These are phyloP conservation scores for Aramus guarauna DNA, from an alignment of 2,113 vertebrate species.

Conservation along the genomic window DNA sequence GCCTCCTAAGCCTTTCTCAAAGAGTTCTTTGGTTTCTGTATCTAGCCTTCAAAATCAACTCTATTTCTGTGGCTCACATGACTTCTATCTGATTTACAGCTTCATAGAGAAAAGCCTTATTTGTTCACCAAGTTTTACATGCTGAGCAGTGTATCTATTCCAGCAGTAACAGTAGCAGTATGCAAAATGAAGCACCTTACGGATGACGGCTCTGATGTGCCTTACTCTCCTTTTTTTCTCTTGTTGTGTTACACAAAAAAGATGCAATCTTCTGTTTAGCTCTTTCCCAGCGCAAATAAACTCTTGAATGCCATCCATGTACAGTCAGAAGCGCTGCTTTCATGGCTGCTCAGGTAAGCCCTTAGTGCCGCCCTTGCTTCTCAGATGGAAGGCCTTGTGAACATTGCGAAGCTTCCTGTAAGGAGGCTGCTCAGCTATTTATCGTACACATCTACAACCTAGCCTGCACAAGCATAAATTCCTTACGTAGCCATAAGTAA, in stretches of 20 bases:
- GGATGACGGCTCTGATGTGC: not conserved
- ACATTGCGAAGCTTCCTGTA: not conserved
- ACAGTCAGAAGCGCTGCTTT: not conserved
- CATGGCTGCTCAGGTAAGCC: not conserved
- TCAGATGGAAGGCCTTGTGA: not conserved
- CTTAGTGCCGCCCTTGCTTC: fast-evolving
- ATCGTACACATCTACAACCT: fast-evolving
- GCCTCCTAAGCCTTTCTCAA: not conserved
- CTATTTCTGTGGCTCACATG: not conserved
- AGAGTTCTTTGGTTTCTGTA: not conserved
- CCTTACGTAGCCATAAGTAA: not conserved
- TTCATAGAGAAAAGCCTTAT: not conserved
- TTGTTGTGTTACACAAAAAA: not conserved
- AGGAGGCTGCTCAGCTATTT: not conserved
- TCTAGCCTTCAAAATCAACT: not conserved
- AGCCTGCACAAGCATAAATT: not conserved
- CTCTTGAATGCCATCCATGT: not conserved
- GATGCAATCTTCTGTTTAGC: not conserved
- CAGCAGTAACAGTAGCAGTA: not conserved
- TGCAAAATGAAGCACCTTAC: not conserved
- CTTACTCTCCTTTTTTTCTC: not conserved
- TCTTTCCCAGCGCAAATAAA: not conserved
- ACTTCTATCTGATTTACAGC: not conserved
- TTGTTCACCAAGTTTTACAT: not conserved
- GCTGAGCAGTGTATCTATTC: not conserved